phyloP scores from a whole-genome alignment of 2,797 vertebrate genomes.

The Apodemus agrarius region DNA sequence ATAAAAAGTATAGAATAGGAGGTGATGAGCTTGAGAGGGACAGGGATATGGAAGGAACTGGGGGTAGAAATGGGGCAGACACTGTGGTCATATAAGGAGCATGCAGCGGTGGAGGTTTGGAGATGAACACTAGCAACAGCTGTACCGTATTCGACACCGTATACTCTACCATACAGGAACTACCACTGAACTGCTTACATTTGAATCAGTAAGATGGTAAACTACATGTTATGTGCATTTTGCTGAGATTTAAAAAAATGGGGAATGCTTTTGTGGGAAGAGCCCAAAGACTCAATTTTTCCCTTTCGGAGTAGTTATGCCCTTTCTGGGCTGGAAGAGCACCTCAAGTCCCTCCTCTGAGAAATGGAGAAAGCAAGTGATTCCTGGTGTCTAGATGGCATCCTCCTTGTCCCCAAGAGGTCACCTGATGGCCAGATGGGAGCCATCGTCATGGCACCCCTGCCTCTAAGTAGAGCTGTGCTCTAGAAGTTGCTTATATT shows the following conservation, averaged over 20 bases:
- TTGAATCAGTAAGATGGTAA: neutral
- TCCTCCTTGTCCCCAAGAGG: neutral
- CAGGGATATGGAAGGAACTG: neutral
- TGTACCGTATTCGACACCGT: neutral
- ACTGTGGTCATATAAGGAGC: too few relatives aligned
- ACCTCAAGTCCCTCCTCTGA: neutral
- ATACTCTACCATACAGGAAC: too few relatives aligned
- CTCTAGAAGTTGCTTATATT: neutral
- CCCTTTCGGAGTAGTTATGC: too few relatives aligned
- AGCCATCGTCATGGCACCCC: neutral
- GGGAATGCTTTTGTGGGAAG: neutral
- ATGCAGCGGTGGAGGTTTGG: neutral
- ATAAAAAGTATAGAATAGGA: neutral
- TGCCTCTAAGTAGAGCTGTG: neutral
- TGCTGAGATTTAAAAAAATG: neutral
- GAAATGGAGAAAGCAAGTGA: neutral
- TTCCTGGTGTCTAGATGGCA: neutral
- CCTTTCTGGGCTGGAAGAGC: neutral
- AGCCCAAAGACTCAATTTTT: neutral
- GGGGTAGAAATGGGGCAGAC: neutral
- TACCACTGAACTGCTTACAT: neutral
- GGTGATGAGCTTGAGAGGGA: neutral
- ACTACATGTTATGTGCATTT: neutral
- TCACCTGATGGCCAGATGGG: neutral
- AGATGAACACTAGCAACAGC: neutral